Evolutionary conservation across 1,140 invertebrate genomes (phyloP).

Genomic region (Chionoecetes opilio): DNA sequence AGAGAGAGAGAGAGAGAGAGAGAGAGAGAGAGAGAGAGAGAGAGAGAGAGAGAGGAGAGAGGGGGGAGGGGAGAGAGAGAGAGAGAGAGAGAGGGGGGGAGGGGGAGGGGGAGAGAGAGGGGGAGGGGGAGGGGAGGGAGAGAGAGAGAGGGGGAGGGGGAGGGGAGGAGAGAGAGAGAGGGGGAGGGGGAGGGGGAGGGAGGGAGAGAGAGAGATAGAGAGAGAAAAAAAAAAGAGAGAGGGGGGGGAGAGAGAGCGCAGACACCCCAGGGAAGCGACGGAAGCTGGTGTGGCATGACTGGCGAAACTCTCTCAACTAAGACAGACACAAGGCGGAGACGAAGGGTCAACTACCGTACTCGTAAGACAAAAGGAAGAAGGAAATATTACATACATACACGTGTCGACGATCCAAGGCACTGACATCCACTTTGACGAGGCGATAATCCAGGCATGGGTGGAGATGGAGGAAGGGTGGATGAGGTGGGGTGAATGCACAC

Average conservation of each 20-base stretch:
- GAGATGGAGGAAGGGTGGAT: neutral
- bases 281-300: neutral
- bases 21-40: neutral
- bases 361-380: neutral
- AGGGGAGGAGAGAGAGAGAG: neutral
- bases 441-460: too few species aligned
- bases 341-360: neutral
- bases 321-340: neutral
- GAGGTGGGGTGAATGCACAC: too few species aligned
- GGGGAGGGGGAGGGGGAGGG: too few species aligned
- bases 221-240: neutral
- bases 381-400: too few species aligned
- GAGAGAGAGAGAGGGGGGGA: slow-evolving; percentile 2
- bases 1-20: too few species aligned
- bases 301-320: neutral
- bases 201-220: too few species aligned
- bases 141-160: neutral
- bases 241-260: too few species aligned
- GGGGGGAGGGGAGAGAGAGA: neutral
- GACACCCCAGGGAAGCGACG: too few species aligned
- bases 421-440: neutral
- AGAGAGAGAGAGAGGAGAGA: neutral
- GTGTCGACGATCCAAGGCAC: neutral
- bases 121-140: neutral
- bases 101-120: neutral